Base-by-base conservation (phyloP, 2,888 invertebrate genomes). In the Andrena bicolor region DNA sequence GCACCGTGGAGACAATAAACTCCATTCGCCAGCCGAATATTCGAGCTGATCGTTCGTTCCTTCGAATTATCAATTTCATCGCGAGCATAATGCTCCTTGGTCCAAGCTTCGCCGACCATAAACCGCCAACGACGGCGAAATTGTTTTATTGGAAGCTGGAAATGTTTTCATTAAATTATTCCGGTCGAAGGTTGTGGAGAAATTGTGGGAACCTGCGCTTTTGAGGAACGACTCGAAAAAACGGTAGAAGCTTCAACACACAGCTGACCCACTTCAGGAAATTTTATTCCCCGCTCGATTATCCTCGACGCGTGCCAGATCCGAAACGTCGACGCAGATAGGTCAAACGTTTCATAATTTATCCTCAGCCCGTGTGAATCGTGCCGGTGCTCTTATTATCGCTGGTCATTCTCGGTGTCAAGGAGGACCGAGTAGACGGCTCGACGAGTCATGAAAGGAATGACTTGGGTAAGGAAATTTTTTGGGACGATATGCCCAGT, bases 271-370 rank as follows among this genome's bases (percentile, higher is more conserved):
- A 61, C 60, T 81, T 73, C 23, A 20, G 56, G 53, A 74, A 70
- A 80, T 82, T 74, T 70, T 65, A 81, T 79, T 66, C 69, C 23
- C 51, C 30, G 48, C 69, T 64, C 76, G 76, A 74, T 82, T 80
- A 82, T 70, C 81, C 69, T 70, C 70, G 60, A 75, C 70, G 60
- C 58, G 66, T 74, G 80, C 81, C 80, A 80, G 81, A 74, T 65
- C 60, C 80, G 65, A 74, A 80, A 65, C 73, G 65, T 65, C 73
- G 69, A 73, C 61, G 48, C 20, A 26, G 74, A 74, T 56, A 70
- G 70, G 68, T 78, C 77, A 61, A 77, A 61, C 72, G 78, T 72
- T 77, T 53, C 65, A 78, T 78, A 78, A 80, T 77, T 80, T 80
- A 72, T 72, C 58, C 1, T 1, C 8, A 35, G 20, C 20, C 65